Conservation (phyloP, 1,140 invertebrate species). For the Bombus superbus region DNA sequence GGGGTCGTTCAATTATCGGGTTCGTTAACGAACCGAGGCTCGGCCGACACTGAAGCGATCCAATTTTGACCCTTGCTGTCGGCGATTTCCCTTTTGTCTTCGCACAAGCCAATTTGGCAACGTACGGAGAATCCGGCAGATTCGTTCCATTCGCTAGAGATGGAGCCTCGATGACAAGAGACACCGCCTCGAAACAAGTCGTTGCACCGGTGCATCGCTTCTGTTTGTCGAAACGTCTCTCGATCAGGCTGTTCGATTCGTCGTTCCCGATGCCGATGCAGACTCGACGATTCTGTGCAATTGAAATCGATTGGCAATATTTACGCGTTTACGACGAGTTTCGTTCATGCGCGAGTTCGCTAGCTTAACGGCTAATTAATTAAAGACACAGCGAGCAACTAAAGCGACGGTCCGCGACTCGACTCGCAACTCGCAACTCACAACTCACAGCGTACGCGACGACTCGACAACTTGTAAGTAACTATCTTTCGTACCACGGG, state of each 20-base stretch:
- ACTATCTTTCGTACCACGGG: too few species aligned
- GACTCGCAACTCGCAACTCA: too few species aligned
- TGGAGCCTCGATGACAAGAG: conserved; percentile 46
- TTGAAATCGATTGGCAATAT: too few species aligned
- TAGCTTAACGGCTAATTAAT: too few species aligned
- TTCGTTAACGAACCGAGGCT: conserved; percentile 47
- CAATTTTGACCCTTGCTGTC: conserved; percentile 49
- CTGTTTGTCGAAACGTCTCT: neutral
- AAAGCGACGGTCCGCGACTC: too few species aligned
- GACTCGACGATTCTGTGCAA: too few species aligned
- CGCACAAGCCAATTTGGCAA: conserved; percentile 53
- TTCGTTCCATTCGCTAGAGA: conserved; percentile 38
- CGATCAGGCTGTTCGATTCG: neutral
- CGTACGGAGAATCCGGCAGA: conserved; percentile 11
- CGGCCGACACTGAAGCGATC: conserved; percentile 51
- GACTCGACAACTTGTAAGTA: too few species aligned
- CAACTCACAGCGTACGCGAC: too few species aligned
- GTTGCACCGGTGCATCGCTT: neutral
- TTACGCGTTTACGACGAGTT: too few species aligned
- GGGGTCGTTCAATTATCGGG: conserved; percentile 16
- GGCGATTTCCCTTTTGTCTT: conserved; percentile 57
- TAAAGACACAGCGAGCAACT: too few species aligned
- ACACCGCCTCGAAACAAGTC: neutral
- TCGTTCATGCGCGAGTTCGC: too few species aligned
- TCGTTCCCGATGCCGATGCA: too few species aligned